phyloP scores from a whole-genome alignment of 2,888 invertebrate species.

The Synanthedon tipuliformis region DNA sequence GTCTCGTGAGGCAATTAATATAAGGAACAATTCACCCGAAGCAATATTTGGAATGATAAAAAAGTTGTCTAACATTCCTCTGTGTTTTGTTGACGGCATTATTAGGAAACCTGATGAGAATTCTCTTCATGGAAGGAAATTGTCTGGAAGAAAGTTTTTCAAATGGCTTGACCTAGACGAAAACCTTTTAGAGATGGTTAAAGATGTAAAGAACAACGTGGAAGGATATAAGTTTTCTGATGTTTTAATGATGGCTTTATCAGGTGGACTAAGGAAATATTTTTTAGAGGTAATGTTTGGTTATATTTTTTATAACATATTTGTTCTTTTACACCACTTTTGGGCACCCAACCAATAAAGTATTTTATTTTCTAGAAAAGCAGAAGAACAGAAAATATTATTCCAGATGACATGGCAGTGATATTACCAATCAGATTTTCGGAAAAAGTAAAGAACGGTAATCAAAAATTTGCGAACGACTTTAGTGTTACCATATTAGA shows the following conservation, averaged over 20 bases:
- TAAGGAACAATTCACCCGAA: conserved; percentile 11
- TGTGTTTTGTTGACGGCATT: conserved; percentile 29
- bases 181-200: conserved; percentile 36
- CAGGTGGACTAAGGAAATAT: conserved; percentile 50
- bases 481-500: conserved; percentile 61
- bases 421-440: conserved; percentile 36
- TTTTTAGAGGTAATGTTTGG: conserved; percentile 34
- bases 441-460: conserved; percentile 10
- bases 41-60: conserved; percentile 23
- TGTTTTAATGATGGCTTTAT: conserved; percentile 55
- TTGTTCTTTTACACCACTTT: background rate
- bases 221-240: conserved; percentile 49
- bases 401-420: conserved; percentile 36
- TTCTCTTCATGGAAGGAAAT: conserved; percentile 46
- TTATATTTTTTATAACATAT: background rate
- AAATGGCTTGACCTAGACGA: conserved; percentile 44
- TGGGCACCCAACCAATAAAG: background rate
- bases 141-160: conserved; percentile 50
- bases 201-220: conserved; percentile 32
- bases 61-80: conserved; percentile 24
- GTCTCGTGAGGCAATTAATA: conserved; percentile 14
- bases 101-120: conserved; percentile 41
- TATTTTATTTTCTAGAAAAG: conserved; percentile 10
- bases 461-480: conserved; percentile 41
- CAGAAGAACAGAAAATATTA: conserved; percentile 20